phyloP scores from a whole-genome alignment of 2,797 vertebrate genomes.

The Lepus townsendii region DNA sequence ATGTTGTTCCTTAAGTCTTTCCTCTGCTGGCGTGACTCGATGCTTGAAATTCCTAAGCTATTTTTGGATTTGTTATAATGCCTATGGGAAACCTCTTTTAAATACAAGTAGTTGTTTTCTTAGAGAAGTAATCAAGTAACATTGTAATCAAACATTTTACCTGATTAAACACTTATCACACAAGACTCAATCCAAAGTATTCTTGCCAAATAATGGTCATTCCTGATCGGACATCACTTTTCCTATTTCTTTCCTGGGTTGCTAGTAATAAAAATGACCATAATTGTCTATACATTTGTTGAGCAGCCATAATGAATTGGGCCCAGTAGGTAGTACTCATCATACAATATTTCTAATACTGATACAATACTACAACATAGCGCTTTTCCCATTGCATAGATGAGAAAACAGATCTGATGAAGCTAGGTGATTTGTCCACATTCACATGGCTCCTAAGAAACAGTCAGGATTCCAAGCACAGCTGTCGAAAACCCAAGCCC shows the following conservation, averaged over 20 bases:
- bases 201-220: background rate
- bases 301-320: background rate
- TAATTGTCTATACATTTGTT: background rate
- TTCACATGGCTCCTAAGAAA: background rate
- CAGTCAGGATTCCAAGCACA: background rate
- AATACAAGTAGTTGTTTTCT: constrained; percentile 29
- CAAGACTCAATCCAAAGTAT: background rate
- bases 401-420: background rate
- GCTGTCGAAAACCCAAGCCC: background rate
- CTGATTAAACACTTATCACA: background rate
- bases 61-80: background rate
- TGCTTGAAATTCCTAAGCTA: background rate
- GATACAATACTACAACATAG: background rate
- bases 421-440: background rate
- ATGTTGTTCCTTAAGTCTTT: background rate
- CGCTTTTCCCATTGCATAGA: background rate
- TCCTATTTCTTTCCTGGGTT: background rate
- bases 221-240: background rate
- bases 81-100: background rate
- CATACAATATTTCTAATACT: background rate
- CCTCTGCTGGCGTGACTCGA: background rate
- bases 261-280: background rate
- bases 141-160: background rate
- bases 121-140: background rate
- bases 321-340: background rate